phyloP scores from a whole-genome alignment of 2,113 vertebrate genomes.

The Upupa epops region DNA sequence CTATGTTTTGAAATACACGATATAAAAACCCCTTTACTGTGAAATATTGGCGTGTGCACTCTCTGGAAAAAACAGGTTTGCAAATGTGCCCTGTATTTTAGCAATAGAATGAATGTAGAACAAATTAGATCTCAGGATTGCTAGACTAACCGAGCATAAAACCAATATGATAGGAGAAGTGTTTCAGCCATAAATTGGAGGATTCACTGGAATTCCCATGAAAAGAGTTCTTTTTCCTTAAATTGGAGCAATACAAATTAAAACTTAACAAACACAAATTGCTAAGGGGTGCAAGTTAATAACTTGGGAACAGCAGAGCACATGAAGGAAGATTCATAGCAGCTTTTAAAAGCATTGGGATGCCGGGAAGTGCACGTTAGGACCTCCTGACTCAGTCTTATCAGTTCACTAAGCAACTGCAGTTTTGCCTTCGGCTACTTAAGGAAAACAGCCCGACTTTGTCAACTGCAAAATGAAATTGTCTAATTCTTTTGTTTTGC shows the following conservation, averaged over 20 bases:
- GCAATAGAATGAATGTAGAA: background rate
- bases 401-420: background rate
- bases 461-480: background rate
- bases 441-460: background rate
- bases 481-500: background rate
- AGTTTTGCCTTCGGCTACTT: background rate
- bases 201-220: background rate
- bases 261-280: background rate
- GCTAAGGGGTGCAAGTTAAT: background rate
- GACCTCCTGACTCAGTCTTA: background rate
- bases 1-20: background rate
- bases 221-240: background rate
- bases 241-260: background rate
- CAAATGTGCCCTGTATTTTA: background rate
- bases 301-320: background rate
- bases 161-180: background rate
- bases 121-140: background rate
- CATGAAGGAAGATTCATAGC: background rate
- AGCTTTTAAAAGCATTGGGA: background rate
- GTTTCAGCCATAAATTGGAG: background rate
- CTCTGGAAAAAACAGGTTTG: background rate
- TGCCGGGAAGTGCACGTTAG: background rate
- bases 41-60: background rate
- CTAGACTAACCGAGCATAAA: background rate
- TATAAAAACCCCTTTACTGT: background rate